These are phyloP conservation scores for Leucopsar rothschildi DNA, from an alignment of 2,113 vertebrate genomes.

Conservation along the genomic window DNA sequence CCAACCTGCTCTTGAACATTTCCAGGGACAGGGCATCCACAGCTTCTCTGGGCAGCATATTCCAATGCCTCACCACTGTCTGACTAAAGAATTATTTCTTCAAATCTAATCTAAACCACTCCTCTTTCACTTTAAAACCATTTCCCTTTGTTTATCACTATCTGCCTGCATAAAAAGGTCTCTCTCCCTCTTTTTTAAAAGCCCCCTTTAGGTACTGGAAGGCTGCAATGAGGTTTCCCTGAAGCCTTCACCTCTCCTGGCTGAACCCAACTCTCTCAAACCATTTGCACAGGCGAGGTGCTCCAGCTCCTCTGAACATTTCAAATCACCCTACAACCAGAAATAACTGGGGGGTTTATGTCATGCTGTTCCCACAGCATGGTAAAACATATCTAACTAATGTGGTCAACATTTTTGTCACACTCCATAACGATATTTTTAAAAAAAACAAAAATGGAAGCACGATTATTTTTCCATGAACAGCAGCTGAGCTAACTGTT, in stretches of 20 bases:
- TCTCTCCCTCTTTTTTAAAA: background rate
- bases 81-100: background rate
- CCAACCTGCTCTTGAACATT: background rate
- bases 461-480: background rate
- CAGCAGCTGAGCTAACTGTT: background rate
- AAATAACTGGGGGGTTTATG: background rate
- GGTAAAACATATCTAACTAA: background rate
- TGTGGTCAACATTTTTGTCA: background rate
- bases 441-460: background rate
- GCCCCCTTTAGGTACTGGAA: background rate
- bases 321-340: background rate
- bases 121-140: background rate
- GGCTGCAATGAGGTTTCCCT: background rate
- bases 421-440: background rate
- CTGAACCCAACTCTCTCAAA: background rate
- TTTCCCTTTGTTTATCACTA: background rate
- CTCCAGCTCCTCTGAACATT: background rate
- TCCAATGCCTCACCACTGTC: background rate
- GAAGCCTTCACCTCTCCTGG: background rate
- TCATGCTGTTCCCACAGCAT: background rate
- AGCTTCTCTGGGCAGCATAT: background rate
- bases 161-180: background rate
- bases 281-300: background rate
- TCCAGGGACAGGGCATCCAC: background rate
- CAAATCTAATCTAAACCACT: background rate